phyloP scores from a whole-genome alignment of 2,888 invertebrate species.

The Bombylius major region DNA sequence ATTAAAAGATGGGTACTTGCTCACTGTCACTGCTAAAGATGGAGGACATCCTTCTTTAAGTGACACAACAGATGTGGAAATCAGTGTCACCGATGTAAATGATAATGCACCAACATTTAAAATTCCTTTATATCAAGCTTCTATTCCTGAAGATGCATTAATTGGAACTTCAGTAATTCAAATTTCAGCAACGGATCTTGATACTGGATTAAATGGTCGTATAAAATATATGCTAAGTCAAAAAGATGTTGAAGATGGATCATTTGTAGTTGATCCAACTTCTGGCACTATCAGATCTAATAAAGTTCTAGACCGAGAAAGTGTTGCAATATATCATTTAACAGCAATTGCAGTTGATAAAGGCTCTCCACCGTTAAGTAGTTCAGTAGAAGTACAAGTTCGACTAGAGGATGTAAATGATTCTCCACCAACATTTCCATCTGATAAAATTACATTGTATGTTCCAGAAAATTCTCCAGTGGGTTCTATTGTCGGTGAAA shows the following conservation, averaged over 20 bases:
- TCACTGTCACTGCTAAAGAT: constrained; percentile 87
- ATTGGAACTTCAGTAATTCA: constrained; percentile 66
- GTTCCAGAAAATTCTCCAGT: constrained; percentile 94
- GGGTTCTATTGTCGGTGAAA: constrained; percentile 84
- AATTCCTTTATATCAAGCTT: constrained; percentile 66
- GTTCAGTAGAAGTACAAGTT: constrained; percentile 59
- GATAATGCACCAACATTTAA: constrained; percentile 87
- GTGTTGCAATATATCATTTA: constrained; percentile 69
- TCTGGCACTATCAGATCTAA: constrained; percentile 86
- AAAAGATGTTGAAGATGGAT: constrained; percentile 68
- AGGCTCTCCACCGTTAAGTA: constrained; percentile 66
- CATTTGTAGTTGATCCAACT: constrained; percentile 84
- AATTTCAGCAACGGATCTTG: constrained; percentile 71
- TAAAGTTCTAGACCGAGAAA: constrained; percentile 82
- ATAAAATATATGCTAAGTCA: constrained; percentile 66
- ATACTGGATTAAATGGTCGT: constrained; percentile 76
- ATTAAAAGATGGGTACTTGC: constrained; percentile 60
- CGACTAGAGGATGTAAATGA: constrained; percentile 82
- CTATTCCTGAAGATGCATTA: constrained; percentile 75
- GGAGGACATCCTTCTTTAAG: constrained; percentile 82
- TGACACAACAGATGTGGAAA: constrained; percentile 91
- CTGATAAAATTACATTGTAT: constrained; percentile 75
- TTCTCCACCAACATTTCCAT: constrained; percentile 79
- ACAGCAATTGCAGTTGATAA: constrained; percentile 82
- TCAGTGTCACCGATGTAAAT: constrained; percentile 90